phyloP scores from a whole-genome alignment of 2,797 vertebrate genomes.

The Champsocephalus esox region DNA sequence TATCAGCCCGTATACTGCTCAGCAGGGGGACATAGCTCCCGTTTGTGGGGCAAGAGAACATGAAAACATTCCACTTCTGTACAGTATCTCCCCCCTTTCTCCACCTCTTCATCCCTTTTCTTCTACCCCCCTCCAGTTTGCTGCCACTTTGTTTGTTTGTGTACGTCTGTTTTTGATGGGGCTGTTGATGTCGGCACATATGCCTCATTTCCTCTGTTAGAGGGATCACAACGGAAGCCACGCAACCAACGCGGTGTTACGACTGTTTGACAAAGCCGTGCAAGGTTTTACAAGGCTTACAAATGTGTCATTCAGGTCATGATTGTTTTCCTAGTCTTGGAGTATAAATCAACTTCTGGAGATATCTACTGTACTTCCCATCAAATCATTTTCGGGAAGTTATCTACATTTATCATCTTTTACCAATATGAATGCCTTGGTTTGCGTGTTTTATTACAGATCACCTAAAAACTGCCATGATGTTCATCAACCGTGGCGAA shows the following conservation, averaged over 20 bases:
- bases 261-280: constrained; percentile 20
- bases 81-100: constrained; percentile 24
- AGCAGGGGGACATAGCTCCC: constrained; percentile 64
- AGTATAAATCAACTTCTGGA: background rate
- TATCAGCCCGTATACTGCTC: constrained; percentile 63
- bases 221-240: constrained; percentile 44
- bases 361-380: background rate
- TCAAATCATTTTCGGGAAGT: background rate
- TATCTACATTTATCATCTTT: background rate
- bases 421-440: background rate
- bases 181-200: constrained; percentile 63
- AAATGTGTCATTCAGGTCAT: background rate
- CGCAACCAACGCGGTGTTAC: background rate
- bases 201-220: constrained; percentile 64
- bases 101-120: background rate
- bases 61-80: constrained; percentile 69
- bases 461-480: background rate
- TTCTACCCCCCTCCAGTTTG: constrained; percentile 44
- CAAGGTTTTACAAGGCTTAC: constrained; percentile 5
- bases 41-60: constrained; percentile 67
- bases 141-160: constrained; percentile 78
- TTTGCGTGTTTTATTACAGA: too few relatives aligned
- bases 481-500: background rate
- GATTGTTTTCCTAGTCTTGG: background rate
- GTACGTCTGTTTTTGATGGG: constrained; percentile 71